These are phyloP conservation scores for Diceros bicornis DNA, from an alignment of 2,797 vertebrate genomes.

Conservation along the genomic window DNA sequence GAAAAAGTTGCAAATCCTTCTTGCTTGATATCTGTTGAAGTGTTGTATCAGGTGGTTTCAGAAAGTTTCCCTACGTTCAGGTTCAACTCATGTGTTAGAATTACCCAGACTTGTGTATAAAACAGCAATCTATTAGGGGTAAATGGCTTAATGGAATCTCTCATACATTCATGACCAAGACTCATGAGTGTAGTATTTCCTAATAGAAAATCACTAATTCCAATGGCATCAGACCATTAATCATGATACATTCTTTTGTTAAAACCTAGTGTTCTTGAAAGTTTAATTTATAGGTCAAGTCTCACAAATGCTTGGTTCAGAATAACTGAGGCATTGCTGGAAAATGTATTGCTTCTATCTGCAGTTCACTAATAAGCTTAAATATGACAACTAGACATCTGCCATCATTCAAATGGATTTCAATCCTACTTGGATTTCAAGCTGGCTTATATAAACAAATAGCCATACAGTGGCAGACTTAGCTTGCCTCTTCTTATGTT, in stretches of 20 bases:
- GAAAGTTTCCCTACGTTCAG: not conserved
- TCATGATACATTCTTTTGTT: conserved; percentile 75
- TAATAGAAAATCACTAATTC: conserved; percentile 79
- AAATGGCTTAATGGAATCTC: conserved; percentile 66
- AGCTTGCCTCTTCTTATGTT: not conserved
- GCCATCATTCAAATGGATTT: conserved; percentile 49
- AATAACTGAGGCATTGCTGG: conserved; percentile 39
- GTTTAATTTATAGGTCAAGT: conserved; percentile 71
- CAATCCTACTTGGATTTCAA: not conserved
- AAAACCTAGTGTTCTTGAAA: conserved; percentile 26
- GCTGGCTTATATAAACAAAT: not conserved
- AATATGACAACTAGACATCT: conserved; percentile 58
- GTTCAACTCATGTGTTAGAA: not conserved
- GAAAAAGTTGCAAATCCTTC: not conserved
- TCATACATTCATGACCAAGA: conserved; percentile 36
- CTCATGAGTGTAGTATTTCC: conserved; percentile 70
- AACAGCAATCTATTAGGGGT: conserved; percentile 50
- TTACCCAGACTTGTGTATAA: conserved; percentile 14
- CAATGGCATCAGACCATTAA: conserved; percentile 69
- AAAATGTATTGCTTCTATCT: conserved; percentile 54
- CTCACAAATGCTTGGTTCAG: conserved; percentile 75
- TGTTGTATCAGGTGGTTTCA: not conserved
- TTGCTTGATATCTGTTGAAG: not conserved
- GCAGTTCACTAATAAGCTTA: conserved; percentile 63
- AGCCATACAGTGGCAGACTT: not conserved